A percentile compares a stretch with the other conserved stretches of the same genome.
Conservation (phyloP, 2,797 vertebrate genomes). For the Borostomias antarcticus region DNA sequence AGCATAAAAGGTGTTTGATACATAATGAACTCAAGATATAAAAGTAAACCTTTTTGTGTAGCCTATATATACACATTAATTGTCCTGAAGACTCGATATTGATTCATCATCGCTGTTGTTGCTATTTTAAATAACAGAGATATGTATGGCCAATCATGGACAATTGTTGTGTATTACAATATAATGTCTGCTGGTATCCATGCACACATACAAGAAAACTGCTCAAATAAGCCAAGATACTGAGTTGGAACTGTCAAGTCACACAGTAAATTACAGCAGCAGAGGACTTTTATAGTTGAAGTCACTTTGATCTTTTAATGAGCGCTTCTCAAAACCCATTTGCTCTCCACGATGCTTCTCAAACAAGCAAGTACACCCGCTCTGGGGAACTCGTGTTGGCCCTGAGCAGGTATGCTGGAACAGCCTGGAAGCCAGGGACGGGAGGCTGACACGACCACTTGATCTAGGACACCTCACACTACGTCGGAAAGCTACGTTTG, state of each 20-base stretch:
- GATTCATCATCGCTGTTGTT: no score
- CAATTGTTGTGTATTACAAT: not conserved
- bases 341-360: conserved; percentile 46
- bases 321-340: conserved; percentile 45
- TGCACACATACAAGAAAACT: no score
- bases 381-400: conserved; percentile 20
- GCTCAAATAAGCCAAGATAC: no score
- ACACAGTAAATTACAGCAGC: conserved; percentile 53
- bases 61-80: no score
- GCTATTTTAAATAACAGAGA: not conserved
- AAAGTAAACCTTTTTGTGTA: no score
- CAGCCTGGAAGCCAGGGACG: conserved; percentile 1
- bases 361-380: conserved; percentile 36
- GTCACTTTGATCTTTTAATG: conserved; percentile 76
- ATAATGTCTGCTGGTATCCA: no score
- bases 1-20: no score
- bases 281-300: conserved; percentile 62
- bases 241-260: no score
- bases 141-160: not conserved
- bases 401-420: conserved; percentile 23
- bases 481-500: not conserved
- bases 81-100: no score
- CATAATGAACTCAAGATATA: no score
- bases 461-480: not conserved
- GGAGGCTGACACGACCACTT: not conserved